Percentiles rank a stretch among this genome's conserved stretches.
These are phyloP conservation scores for Ibycter americanus DNA, from an alignment of 2,797 vertebrate species.

Conservation along the genomic window DNA sequence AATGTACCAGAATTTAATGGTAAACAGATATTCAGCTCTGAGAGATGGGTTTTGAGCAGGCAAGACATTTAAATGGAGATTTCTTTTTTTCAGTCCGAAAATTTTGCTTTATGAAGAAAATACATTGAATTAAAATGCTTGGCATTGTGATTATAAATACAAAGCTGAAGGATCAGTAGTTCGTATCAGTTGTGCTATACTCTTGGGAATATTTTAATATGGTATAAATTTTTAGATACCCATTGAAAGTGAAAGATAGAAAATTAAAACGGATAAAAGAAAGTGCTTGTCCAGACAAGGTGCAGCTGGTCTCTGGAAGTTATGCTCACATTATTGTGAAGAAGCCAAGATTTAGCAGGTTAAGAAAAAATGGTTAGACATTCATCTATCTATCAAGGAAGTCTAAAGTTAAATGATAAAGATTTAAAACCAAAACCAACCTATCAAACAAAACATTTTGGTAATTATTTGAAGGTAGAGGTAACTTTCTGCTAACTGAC, in stretches of 20 bases:
- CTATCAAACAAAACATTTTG: background rate
- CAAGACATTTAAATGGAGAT: background rate
- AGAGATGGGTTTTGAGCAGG: background rate
- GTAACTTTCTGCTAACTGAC: background rate
- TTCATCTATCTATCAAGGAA: background rate
- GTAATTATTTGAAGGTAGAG: background rate
- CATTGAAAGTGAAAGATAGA: background rate
- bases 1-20: background rate
- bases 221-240: background rate
- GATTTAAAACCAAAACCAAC: background rate
- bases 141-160: background rate
- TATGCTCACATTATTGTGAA: background rate
- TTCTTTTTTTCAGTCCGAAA: background rate
- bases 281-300: background rate
- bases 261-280: background rate
- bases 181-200: background rate
- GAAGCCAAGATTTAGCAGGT: background rate
- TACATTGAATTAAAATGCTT: background rate
- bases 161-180: background rate
- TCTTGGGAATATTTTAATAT: background rate
- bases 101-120: background rate
- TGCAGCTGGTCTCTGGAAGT: background rate
- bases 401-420: background rate
- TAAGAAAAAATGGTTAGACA: background rate
- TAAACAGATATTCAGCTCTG: background rate